These are phyloP conservation scores for Sarcophaga carnaria DNA, from an alignment of 2,888 invertebrate genomes.

Conservation along the genomic window DNA sequence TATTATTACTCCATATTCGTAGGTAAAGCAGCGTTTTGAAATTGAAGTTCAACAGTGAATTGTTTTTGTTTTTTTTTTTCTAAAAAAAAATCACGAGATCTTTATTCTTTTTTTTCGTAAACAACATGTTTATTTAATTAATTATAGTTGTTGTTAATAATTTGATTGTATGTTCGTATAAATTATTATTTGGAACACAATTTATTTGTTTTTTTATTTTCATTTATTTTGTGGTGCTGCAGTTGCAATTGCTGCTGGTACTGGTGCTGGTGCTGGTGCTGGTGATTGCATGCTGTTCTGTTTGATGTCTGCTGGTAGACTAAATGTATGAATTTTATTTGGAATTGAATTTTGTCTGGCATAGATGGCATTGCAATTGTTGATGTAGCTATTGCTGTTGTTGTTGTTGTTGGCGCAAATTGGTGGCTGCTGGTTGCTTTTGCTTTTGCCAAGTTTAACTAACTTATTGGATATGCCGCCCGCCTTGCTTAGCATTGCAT, in stretches of 20 bases:
- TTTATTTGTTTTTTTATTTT: conserved; percentile 4
- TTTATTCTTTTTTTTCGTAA: neutral
- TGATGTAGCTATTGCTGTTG: neutral
- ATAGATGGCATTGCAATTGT: too few relatives aligned
- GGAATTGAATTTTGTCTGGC: conserved; percentile 7
- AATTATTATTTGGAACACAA: neutral
- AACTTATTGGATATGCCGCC: conserved; percentile 43
- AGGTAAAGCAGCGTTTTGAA: too few relatives aligned
- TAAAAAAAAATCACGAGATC: too few relatives aligned
- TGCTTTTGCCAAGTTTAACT: conserved; percentile 4
- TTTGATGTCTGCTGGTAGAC: conserved; percentile 62
- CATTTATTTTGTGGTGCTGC: neutral
- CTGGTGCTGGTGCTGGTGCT: neutral
- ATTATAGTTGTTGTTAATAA: neutral
- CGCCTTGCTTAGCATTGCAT: conserved; percentile 2
- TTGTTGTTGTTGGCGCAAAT: conserved; percentile 15
- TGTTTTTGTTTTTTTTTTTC: too few relatives aligned
- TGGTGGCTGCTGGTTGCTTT: conserved; percentile 35
- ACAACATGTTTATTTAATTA: neutral
- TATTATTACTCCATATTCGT: too few relatives aligned
- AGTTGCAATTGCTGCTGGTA: neutral
- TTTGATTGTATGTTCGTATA: neutral
- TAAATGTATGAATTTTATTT: conserved; percentile 56
- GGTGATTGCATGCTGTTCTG: conserved; percentile 38
- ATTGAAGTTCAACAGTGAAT: too few relatives aligned